A percentile compares a stretch with the other conserved stretches of the same genome.
These are phyloP conservation scores for Dinocampus coccinellae DNA, from an alignment of 2,888 invertebrate genomes.

Conservation along the genomic window DNA sequence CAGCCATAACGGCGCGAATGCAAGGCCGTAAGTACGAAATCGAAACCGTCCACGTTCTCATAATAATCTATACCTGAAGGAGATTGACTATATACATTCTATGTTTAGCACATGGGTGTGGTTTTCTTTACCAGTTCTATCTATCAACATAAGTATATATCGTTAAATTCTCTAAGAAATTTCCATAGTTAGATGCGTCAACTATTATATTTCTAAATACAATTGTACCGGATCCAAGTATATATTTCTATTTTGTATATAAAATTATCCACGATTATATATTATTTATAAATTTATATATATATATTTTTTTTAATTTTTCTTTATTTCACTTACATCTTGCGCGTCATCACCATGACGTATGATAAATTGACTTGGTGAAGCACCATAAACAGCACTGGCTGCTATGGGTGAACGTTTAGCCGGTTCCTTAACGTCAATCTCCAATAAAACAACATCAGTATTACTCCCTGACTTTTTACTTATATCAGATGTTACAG, in stretches of 20 bases:
- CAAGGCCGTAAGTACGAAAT: constrained; percentile 52
- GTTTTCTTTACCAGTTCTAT: constrained; percentile 64
- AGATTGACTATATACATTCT: constrained; percentile 44
- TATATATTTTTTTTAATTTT: too few species aligned
- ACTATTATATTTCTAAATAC: not conserved
- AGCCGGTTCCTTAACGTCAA: constrained; percentile 64
- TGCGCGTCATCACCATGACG: constrained; percentile 62
- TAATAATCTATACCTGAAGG: constrained; percentile 5
- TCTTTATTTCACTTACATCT: constrained; percentile 58
- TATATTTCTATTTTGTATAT: not conserved
- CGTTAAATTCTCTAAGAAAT: not conserved
- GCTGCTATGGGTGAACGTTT: constrained; percentile 63
- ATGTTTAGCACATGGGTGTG: constrained; percentile 60
- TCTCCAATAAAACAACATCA: constrained; percentile 63
- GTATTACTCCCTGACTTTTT: constrained; percentile 54
- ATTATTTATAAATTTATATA: too few species aligned
- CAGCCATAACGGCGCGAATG: constrained; percentile 50
- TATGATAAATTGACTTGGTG: constrained; percentile 62
- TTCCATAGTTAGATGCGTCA: not conserved
- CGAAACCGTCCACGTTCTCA: constrained; percentile 21
- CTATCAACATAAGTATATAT: not conserved
- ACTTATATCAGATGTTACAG: constrained; percentile 45
- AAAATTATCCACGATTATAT: too few species aligned
- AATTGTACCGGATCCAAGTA: not conserved
- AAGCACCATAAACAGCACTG: constrained; percentile 58